Evolutionary conservation across 2,797 vertebrate species (phyloP), one percentile per base, ranked within the genome.

Genomic region (Mastacembelus armatus): DNA sequence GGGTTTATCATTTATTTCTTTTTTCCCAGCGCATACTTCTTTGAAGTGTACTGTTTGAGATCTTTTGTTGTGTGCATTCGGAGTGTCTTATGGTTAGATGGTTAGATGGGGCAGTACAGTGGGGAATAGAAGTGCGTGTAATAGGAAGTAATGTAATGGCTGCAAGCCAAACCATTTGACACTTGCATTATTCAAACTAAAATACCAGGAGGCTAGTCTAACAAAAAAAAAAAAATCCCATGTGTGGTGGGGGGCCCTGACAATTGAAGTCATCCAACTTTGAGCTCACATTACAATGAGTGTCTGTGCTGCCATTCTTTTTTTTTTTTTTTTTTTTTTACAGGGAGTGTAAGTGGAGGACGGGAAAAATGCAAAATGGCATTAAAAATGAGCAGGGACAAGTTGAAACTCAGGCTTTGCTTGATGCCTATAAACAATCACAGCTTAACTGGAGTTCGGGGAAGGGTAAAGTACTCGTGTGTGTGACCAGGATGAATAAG

Each of bases 131-230:
- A 40, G 19, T 50, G 36, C 22, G 39, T 55, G 42, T 43, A 59
- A 55, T 30, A n/a, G 39, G 49, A 30, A 68, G 44, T 40, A 57
- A 70, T 56, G 61, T 26, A 36, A 63, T 51, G 58, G 60, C 74
- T 73, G 29, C 0, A 24, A 69, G 72, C 55, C 72, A 71, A 76
- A 40, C 15, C 38, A 30, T 74, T 74, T 66, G 68, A 74, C 42
- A 45, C 72, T 29, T 78, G 38, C 57, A 79, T 77, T 82, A 87
- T 88, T 85, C 48, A 86, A 75, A 77, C 74, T 24, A 43, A 44
- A 84, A 50, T 42, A 57, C 62, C 65, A 62, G 55, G 44, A 74
- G 48, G 43, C 44, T 42, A 42, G 43, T 66, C 15, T 24, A n/a
- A n/a, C n/a, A n/a, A n/a, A n/a, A n/a, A n/a, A n/a, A n/a, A 30